These are phyloP conservation scores for Telmatherina bonti DNA, from an alignment of 2,797 vertebrate genomes.

Conservation along the genomic window DNA sequence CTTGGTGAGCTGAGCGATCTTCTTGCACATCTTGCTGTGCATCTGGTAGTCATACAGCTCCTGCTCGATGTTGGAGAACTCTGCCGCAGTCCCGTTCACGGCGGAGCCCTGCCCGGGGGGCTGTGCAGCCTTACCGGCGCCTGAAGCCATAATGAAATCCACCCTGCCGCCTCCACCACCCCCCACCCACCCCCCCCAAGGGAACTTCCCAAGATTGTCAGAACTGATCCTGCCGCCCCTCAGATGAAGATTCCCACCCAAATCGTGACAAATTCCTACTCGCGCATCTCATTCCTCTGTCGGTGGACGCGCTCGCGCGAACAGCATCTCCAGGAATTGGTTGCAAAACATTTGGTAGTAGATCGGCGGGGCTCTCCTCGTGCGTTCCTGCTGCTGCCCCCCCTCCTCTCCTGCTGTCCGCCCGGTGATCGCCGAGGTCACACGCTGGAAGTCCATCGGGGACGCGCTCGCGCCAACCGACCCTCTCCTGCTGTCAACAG, in stretches of 20 bases:
- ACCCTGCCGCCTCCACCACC: slow-evolving; percentile 14
- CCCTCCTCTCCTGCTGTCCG: slow-evolving; percentile 66
- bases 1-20: slow-evolving; percentile 99
- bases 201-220: slow-evolving; percentile 72
- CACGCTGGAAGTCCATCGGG: slow-evolving; percentile 81
- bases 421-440: slow-evolving; percentile 76
- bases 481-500: slow-evolving; percentile 60
- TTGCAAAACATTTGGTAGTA: slow-evolving; percentile 60
- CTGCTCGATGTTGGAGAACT: slow-evolving; percentile 79
- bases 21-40: slow-evolving; percentile 98
- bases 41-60: slow-evolving; percentile 87
- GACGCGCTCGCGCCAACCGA: slow-evolving; percentile 75
- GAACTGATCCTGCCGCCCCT: slow-evolving; percentile 55
- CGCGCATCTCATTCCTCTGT: slow-evolving; percentile 65
- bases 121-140: slow-evolving; percentile 85
- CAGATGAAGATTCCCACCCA: slow-evolving; percentile 58
- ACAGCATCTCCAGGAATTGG: slow-evolving; percentile 57
- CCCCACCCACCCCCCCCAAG: too few relatives aligned
- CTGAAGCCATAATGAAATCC: slow-evolving; percentile 87
- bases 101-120: slow-evolving; percentile 77
- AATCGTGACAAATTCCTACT: slow-evolving; percentile 64
- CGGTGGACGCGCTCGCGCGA: slow-evolving; percentile 50
- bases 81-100: slow-evolving; percentile 86
- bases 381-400: slow-evolving; percentile 64
- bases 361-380: slow-evolving; percentile 72